Percentiles rank a stretch among this genome's conserved stretches.
phyloP scores from a whole-genome alignment of 2,797 vertebrate genomes.

The Morelia viridis region DNA sequence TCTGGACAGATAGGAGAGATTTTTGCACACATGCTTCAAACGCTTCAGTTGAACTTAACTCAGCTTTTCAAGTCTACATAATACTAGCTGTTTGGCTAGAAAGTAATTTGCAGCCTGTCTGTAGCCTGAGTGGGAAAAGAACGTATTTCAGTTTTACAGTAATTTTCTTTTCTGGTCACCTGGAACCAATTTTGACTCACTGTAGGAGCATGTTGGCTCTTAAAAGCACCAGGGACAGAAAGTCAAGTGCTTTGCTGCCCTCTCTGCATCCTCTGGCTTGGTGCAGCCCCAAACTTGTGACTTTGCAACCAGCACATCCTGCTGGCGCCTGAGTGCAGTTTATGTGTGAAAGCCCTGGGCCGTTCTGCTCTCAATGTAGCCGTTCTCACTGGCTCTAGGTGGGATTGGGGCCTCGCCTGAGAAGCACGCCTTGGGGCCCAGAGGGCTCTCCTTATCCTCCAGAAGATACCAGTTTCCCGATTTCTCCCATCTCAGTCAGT shows the following conservation, averaged over 20 bases:
- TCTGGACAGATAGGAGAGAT: not conserved
- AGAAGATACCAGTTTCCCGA: not conserved
- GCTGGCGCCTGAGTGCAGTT: too few relatives aligned
- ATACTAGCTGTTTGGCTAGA: not conserved
- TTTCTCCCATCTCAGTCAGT: not conserved
- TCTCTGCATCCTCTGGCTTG: too few relatives aligned
- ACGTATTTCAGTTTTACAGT: not conserved
- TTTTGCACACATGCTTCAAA: not conserved
- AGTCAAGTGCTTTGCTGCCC: too few relatives aligned
- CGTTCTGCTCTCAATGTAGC: too few relatives aligned
- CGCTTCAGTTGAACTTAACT: not conserved
- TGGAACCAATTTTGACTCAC: not conserved
- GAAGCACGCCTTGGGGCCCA: too few relatives aligned
- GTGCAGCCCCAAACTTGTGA: too few relatives aligned
- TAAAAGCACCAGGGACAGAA: too few relatives aligned
- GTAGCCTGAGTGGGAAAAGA: not conserved
- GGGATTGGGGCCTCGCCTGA: too few relatives aligned
- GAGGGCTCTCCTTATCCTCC: not conserved
- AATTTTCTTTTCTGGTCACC: not conserved
- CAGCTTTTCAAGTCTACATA: not conserved
- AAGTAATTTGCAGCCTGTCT: not conserved
- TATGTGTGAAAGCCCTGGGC: too few relatives aligned
- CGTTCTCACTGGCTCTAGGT: too few relatives aligned
- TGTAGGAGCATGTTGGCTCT: too few relatives aligned
- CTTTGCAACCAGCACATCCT: too few relatives aligned